These are phyloP conservation scores for Unio pictorum DNA, from an alignment of 2,888 invertebrate genomes.

Conservation along the genomic window DNA sequence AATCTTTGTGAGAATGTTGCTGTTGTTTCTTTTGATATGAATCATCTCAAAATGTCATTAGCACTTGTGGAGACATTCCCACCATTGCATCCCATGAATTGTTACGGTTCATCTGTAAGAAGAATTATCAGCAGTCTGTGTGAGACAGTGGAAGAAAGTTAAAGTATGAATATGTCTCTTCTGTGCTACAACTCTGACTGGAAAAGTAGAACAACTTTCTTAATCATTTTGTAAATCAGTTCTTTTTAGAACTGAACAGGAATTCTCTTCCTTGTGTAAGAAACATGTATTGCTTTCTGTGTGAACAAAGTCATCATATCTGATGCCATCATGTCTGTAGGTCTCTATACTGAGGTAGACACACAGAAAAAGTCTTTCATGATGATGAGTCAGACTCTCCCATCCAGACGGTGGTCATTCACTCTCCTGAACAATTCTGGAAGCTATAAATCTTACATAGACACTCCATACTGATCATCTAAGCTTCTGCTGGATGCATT, in stretches of 20 bases:
- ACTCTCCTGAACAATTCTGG: slow-evolving; percentile 76
- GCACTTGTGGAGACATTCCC: slow-evolving; percentile 9
- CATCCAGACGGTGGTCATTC: slow-evolving; percentile 15
- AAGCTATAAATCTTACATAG: slow-evolving; percentile 74
- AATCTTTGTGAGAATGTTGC: slow-evolving; percentile 18
- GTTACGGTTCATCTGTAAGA: slow-evolving; percentile 42
- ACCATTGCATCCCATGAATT: slow-evolving; percentile 12
- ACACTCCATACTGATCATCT: slow-evolving; percentile 75
- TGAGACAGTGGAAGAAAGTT: slow-evolving; percentile 27
- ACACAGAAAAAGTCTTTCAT: background rate
- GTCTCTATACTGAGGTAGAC: slow-evolving; percentile 8
- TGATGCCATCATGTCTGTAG: slow-evolving; percentile 8
- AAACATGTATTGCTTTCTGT: slow-evolving; percentile 35
- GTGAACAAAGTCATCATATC: slow-evolving; percentile 35
- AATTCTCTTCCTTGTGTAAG: slow-evolving; percentile 34
- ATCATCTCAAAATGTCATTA: slow-evolving; percentile 17
- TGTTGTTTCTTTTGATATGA: background rate
- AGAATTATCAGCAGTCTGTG: slow-evolving; percentile 39
- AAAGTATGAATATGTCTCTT: slow-evolving; percentile 67
- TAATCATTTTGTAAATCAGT: background rate
- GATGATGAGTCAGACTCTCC: slow-evolving; percentile 24
- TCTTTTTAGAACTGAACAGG: slow-evolving; percentile 10
- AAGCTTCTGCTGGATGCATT: slow-evolving; percentile 76
- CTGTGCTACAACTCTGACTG: slow-evolving; percentile 62
- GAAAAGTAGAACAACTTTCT: slow-evolving; percentile 18